Evolutionary conservation across 2,888 invertebrate genomes (phyloP).

Genomic region (Polietes domitor): DNA sequence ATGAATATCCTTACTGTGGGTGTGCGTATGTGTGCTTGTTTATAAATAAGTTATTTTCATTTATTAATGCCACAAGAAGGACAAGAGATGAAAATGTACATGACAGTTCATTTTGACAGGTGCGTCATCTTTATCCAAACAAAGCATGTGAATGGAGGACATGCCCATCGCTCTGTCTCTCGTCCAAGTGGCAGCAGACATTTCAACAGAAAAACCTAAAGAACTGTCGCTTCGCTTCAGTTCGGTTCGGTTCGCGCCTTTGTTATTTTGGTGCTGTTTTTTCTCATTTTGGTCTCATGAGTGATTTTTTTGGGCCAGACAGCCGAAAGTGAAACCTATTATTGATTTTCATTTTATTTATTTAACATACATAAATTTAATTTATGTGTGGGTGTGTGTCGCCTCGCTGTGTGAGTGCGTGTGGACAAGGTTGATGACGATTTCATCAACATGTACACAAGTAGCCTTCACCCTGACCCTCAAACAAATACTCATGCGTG

Average conservation of each 20-base stretch:
- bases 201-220: not conserved
- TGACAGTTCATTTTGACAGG: constrained; percentile 68
- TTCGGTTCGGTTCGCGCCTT: not conserved
- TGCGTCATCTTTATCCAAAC: constrained; percentile 60
- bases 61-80: constrained; percentile 58
- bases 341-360: constrained; percentile 54
- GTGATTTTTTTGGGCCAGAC: constrained; percentile 13
- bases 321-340: constrained; percentile 30
- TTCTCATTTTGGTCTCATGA: not conserved
- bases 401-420: not conserved
- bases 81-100: constrained; percentile 63
- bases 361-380: constrained; percentile 56
- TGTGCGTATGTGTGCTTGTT: not conserved
- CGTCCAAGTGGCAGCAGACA: not conserved
- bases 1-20: not conserved
- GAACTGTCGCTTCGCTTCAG: not conserved
- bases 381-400: constrained; percentile 6
- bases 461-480: constrained; percentile 34
- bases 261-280: constrained; percentile 35
- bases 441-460: constrained; percentile 42
- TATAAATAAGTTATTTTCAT: constrained; percentile 25
- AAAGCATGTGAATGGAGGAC: not conserved
- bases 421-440: constrained; percentile 43
- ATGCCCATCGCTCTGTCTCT: not conserved
- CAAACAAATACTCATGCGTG: not conserved